Percentiles rank a stretch among this genome's conserved stretches.
phyloP scores from a whole-genome alignment of 2,888 invertebrate genomes.

The Notodonta ziczac region DNA sequence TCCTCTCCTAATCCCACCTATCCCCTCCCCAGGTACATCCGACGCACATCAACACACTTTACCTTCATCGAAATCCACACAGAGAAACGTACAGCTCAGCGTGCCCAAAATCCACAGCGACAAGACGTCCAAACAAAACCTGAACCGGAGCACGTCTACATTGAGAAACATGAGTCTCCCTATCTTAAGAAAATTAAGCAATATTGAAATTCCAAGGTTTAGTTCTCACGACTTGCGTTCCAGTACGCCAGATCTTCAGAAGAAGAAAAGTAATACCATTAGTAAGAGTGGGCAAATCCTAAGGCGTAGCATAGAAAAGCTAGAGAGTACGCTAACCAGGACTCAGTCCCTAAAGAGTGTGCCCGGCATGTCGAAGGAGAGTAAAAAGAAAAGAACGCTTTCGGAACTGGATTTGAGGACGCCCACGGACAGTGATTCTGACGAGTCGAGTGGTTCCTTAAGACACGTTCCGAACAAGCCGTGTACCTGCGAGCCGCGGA shows the following conservation, averaged over 20 bases:
- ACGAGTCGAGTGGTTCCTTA: conserved; percentile 7
- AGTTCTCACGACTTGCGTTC: neutral
- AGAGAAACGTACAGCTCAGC: neutral
- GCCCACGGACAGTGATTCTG: too few species aligned
- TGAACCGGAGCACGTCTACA: neutral
- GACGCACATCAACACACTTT: conserved; percentile 10
- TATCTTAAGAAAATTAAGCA: neutral
- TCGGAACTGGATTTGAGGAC: conserved; percentile 6
- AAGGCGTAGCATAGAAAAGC: conserved; percentile 2
- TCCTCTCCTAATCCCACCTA: conserved; percentile 21
- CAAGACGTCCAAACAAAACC: neutral
- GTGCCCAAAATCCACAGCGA: neutral
- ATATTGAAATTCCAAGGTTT: too few species aligned
- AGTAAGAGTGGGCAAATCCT: conserved; percentile 3
- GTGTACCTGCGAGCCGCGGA: conserved; percentile 12
- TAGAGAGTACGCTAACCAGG: neutral
- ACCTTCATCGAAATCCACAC: conserved; percentile 9
- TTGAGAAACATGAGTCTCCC: neutral
- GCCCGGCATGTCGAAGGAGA: neutral
- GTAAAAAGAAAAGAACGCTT: neutral
- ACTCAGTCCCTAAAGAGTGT: conserved; percentile 6
- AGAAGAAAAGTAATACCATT: neutral
- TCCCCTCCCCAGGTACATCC: conserved; percentile 49
- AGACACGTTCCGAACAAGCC: neutral
- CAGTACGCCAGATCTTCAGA: conserved; percentile 3